Conservation (phyloP, 2,888 invertebrate species). For the Caenorhabditis imperialis region DNA sequence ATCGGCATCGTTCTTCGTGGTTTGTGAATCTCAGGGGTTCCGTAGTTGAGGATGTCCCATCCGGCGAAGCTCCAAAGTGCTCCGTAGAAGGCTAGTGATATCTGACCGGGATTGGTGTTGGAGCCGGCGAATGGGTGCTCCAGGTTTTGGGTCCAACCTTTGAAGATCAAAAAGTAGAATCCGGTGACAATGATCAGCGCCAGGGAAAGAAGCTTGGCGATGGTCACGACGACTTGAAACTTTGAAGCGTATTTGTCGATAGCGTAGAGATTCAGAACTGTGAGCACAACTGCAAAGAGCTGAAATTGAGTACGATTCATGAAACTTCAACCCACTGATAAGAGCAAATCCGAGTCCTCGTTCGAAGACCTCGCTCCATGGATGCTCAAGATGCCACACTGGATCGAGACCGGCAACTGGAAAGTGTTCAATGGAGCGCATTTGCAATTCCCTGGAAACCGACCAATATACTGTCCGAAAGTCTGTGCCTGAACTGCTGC, state of each 20-base stretch:
- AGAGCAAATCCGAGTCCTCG: constrained; percentile 58
- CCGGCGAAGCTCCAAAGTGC: constrained; percentile 67
- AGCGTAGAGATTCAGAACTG: constrained; percentile 64
- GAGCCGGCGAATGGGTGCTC: constrained; percentile 50
- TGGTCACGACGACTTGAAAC: constrained; percentile 66
- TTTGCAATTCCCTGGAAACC: no score
- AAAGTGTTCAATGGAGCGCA: constrained; percentile 4
- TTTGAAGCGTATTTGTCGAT: constrained; percentile 65
- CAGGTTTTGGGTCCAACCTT: constrained; percentile 64
- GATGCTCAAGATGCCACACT: constrained; percentile 42
- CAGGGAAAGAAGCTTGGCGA: constrained; percentile 66
- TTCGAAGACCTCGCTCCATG: constrained; percentile 48
- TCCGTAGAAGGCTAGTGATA: constrained; percentile 65
- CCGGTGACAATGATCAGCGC: constrained; percentile 65
- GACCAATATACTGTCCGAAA: constrained; percentile 68
- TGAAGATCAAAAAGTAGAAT: constrained; percentile 61
- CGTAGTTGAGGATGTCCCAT: constrained; percentile 75
- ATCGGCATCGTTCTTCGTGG: constrained; percentile 70
- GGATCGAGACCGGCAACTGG: constrained; percentile 60
- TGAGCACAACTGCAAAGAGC: constrained; percentile 62
- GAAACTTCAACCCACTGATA: no score
- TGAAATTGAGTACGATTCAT: no score
- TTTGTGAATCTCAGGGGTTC: constrained; percentile 70
- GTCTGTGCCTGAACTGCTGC: constrained; percentile 71
- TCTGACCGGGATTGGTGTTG: constrained; percentile 52